Evolutionary conservation across 1,140 invertebrate genomes (phyloP), one percentile per base, ranked within the genome.

Genomic region (Brachionus manjavacas): DNA sequence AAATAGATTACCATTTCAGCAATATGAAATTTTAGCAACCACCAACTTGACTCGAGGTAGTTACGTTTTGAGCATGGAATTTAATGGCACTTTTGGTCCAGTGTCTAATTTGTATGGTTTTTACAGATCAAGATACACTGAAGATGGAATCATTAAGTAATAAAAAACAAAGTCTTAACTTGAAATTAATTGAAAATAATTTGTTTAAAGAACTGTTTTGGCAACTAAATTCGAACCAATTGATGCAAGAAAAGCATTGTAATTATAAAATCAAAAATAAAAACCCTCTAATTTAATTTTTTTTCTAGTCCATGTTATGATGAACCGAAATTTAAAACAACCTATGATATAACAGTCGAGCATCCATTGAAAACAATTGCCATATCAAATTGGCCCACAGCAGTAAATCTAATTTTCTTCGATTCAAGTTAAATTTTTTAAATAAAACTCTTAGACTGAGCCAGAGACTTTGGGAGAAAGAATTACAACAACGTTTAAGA

Each of bases 341-440:
- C 91, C 3, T 98, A 96, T 87, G 90, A 90, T 25, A 91, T 97
- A 9, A 84, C 68, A 16, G 31, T 84, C n/a, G 83, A 74, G 11
- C 83, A 84, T 83, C 81, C 81, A 35, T 4, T 52, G n/a, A 16
- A 83, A 39, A 70, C 81, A 46, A 23, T 83, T 7, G 60, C 60
- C 20, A 35, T 83, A 49, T 68, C 64, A 16, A 83, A 83, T 39
- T 83, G 60, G 60, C 81, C 81, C 3, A 20, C 3, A 23, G n/a
- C 11, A 12, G 60, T 70, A 68, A 70, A 20, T 8, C 6, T 12
- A 31, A 78, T 3, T n/a, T 28, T 4, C 12, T n/a, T 35, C 31
- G 31, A 28, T 52, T 49, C 31, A 60, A 79, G 39, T n/a, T 60
- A 31, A 39, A 35, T 31, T 31, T 9, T n/a, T 14, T 20, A 41